These are phyloP conservation scores for Strix uralensis DNA, from an alignment of 2,113 vertebrate genomes.

Conservation along the genomic window DNA sequence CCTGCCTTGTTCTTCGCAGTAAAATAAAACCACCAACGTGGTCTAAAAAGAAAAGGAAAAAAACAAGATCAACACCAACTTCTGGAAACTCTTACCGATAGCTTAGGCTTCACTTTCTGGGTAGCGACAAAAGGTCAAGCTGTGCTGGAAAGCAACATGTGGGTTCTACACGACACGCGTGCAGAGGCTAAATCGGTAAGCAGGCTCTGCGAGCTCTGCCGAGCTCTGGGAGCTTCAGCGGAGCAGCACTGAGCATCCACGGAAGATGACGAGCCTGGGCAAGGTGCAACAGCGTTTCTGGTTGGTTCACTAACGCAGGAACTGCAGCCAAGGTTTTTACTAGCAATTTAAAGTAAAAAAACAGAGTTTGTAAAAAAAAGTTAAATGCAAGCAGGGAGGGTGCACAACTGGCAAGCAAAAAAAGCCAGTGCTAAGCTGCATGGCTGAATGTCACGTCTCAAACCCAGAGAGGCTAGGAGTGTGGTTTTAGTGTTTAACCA, in stretches of 20 bases:
- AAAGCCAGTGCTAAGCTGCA: slow-evolving; percentile 49
- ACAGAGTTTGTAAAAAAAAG: neutral
- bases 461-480: slow-evolving; percentile 63
- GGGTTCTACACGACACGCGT: slow-evolving; percentile 22
- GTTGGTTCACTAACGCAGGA: neutral
- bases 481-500: slow-evolving; percentile 83
- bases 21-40: slow-evolving; percentile 29
- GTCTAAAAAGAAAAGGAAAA: slow-evolving; percentile 31
- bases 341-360: neutral
- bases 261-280: neutral
- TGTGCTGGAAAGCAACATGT: slow-evolving; percentile 64
- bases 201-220: slow-evolving; percentile 26
- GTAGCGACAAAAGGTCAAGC: slow-evolving; percentile 70
- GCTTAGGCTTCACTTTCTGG: slow-evolving; percentile 67
- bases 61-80: slow-evolving; percentile 56
- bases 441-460: slow-evolving; percentile 80
- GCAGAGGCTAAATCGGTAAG: slow-evolving; percentile 44
- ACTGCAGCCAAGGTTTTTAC: neutral
- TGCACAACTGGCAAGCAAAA: slow-evolving; percentile 27
- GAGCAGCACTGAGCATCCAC: slow-evolving; percentile 17
- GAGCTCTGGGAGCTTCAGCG: slow-evolving; percentile 39
- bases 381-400: neutral
- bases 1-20: slow-evolving; percentile 37
- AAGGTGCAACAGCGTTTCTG: neutral
- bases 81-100: slow-evolving; percentile 70